phyloP scores from a whole-genome alignment of 1,140 invertebrate genomes.

The Psilanteris sp. region DNA sequence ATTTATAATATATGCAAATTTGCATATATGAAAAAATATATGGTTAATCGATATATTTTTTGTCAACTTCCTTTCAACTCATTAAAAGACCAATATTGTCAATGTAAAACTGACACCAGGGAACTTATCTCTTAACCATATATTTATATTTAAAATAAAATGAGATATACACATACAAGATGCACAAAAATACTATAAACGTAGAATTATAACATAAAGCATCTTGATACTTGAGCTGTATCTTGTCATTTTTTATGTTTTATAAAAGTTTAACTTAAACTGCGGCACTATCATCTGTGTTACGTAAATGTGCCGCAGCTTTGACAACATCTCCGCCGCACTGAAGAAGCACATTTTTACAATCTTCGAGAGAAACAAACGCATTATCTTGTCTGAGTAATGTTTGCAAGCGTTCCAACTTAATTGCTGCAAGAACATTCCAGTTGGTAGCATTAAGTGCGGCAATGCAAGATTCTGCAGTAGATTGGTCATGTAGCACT shows the following conservation, averaged over 20 bases:
- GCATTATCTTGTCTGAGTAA: conserved; percentile 80
- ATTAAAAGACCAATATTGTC: too few species aligned
- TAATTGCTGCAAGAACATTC: conserved; percentile 94
- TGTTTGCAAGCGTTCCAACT: conserved; percentile 88
- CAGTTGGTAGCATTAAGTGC: conserved; percentile 91
- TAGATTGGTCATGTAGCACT: conserved; percentile 90
- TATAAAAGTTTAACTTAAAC: conserved; percentile 61
- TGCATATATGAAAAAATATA: too few species aligned
- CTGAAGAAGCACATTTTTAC: conserved; percentile 74
- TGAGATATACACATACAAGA: too few species aligned
- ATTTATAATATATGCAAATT: too few species aligned
- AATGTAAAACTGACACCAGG: too few species aligned
- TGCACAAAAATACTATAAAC: too few species aligned
- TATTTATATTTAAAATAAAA: too few species aligned
- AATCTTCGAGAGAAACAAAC: conserved; percentile 74
- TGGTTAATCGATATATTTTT: too few species aligned
- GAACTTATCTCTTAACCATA: too few species aligned
- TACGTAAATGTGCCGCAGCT: conserved; percentile 73
- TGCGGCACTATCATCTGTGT: conserved; percentile 74
- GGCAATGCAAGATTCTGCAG: conserved; percentile 87
- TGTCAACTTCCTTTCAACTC: too few species aligned
- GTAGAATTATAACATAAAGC: not conserved
- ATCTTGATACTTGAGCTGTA: too few species aligned
- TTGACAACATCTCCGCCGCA: conserved; percentile 76
- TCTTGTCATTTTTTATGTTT: too few species aligned